Conservation (phyloP, 2,113 vertebrate species). For the Zosterops borbonicus region DNA sequence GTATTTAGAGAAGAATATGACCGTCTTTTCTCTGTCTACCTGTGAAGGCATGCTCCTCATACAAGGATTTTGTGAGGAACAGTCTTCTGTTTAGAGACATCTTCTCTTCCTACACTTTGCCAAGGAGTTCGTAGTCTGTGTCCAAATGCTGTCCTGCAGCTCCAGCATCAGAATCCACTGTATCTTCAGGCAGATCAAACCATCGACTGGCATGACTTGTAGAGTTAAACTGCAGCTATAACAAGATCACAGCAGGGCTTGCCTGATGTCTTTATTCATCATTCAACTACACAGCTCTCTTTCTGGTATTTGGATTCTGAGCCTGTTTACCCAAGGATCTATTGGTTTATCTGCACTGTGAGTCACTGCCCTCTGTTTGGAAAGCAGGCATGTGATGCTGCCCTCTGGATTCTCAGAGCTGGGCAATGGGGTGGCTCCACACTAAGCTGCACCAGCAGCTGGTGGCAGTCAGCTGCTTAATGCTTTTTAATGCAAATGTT, state of each 20-base stretch:
- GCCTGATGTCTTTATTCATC: not conserved
- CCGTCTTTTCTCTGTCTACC: not conserved
- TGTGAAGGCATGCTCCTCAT: not conserved
- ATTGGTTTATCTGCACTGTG: not conserved
- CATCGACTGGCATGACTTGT: rapidly evolving
- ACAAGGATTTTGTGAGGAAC: not conserved
- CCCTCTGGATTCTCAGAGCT: rapidly evolving
- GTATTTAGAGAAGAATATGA: not conserved
- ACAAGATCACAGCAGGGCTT: not conserved
- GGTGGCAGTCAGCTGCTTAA: not conserved
- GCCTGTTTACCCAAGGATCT: not conserved
- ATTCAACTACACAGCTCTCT: not conserved
- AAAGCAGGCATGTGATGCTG: rapidly evolving
- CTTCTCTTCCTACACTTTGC: not conserved
- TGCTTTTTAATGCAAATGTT: not conserved
- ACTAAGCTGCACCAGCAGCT: not conserved
- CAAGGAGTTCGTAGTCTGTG: not conserved
- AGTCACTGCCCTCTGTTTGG: not conserved
- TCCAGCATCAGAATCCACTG: not conserved
- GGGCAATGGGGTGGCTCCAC: rapidly evolving
- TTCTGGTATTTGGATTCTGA: not conserved
- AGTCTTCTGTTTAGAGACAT: not conserved
- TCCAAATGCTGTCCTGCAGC: not conserved
- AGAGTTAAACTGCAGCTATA: not conserved
- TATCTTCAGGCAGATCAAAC: not conserved